Base-by-base conservation (phyloP, 2,888 invertebrate genomes). In the Polydrusus tereticollis region DNA sequence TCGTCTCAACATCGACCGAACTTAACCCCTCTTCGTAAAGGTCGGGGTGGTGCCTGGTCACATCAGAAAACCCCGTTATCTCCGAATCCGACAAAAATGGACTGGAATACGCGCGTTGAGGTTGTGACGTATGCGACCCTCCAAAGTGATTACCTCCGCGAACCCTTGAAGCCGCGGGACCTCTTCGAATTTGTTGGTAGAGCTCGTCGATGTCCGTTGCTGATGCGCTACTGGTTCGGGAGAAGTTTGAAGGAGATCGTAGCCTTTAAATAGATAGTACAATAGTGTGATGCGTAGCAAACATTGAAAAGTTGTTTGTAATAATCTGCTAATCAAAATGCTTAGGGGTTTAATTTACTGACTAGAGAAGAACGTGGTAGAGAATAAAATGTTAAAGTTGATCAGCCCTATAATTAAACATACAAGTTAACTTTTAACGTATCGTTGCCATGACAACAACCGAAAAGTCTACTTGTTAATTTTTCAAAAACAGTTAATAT, bases 201-300 rank as follows among this genome's bases (percentile, higher is more conserved):
- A 92, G 85, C 80, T 92, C 92, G 79, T 92, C 92, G 59, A 92
- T 86, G 77, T 90, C 90, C 79, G 89, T 90, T 2, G 84, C 84
- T 1, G 84, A 86, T 0, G 88, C 88, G 75, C 89, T 89, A 70
- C 87, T 88, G 72, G 89, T 88, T 0, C 88, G 88, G 4, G 73
- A 75, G 23, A 75, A 69, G 29, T 74, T 72, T 12, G 74, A 74
- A 21, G 74, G 74, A 12, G 74, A 74, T 29, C 72, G 64, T 0
- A 74, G 29, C 14, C 74, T 74, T 12, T 33, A 38, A 67, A 38
- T 33, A 33, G 6, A 33, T 3, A 33, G 10, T 10, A 33, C 7
- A 5, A 33, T 3, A 33, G n/a, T n/a, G n/a, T n/a, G n/a, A n/a
- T n/a, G n/a, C n/a, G n/a, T n/a, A n/a, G n/a, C n/a, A n/a, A n/a